phyloP scores from a whole-genome alignment of 1,140 invertebrate species.

The Trichoplusia ni region DNA sequence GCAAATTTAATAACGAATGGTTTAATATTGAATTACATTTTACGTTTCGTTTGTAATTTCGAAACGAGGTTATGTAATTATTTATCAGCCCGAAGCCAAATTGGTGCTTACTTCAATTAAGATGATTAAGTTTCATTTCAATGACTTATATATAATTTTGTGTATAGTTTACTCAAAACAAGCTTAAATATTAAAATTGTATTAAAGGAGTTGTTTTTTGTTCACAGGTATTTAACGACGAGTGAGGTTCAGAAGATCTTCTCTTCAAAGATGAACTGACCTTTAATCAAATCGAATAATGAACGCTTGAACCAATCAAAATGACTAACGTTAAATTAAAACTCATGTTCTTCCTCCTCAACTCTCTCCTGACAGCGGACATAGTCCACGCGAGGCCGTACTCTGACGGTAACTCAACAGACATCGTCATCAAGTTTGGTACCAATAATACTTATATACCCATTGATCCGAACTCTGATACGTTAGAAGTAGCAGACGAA shows the following conservation, averaged over 20 bases:
- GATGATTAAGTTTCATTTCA: too few relatives aligned
- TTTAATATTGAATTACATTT: too few relatives aligned
- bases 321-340: slow-evolving; percentile 72
- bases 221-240: slow-evolving; percentile 50
- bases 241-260: slow-evolving; percentile 1
- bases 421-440: slow-evolving; percentile 53
- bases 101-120: too few relatives aligned
- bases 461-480: slow-evolving; percentile 71
- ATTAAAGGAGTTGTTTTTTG: slow-evolving; percentile 61
- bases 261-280: slow-evolving; percentile 18
- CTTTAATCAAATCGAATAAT: slow-evolving; percentile 7
- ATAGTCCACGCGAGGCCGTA: slow-evolving; percentile 65
- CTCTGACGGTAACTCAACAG: slow-evolving; percentile 56
- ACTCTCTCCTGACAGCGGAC: slow-evolving; percentile 63
- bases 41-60: too few relatives aligned
- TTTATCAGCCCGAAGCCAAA: too few relatives aligned
- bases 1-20: too few relatives aligned
- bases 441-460: slow-evolving; percentile 65
- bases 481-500: slow-evolving; percentile 65
- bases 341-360: slow-evolving; percentile 71
- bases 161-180: too few relatives aligned
- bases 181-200: slow-evolving; percentile 41
- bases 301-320: slow-evolving; percentile 29
- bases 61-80: too few relatives aligned
- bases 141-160: too few relatives aligned